phyloP scores from a whole-genome alignment of 2,888 invertebrate species.

The Melanostoma scalare region DNA sequence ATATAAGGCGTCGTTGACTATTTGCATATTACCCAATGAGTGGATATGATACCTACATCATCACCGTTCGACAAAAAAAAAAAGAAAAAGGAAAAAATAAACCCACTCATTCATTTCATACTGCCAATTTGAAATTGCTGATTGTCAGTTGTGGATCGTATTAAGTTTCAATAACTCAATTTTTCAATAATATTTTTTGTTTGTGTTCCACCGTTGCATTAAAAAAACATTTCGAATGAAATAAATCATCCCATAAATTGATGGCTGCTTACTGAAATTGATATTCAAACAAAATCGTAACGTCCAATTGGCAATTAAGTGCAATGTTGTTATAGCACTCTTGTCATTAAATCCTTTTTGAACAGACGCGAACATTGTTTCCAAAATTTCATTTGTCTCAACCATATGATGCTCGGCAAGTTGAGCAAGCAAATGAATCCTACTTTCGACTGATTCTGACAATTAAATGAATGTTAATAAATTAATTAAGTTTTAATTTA shows the following conservation, averaged over 20 bases:
- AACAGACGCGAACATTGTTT: conserved; percentile 41
- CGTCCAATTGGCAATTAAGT: conserved; percentile 55
- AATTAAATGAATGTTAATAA: conserved; percentile 72
- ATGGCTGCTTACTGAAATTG: conserved; percentile 61
- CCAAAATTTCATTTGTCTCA: conserved; percentile 59
- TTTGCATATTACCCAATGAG: too few relatives aligned
- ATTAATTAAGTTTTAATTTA: conserved; percentile 72
- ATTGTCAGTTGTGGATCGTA: too few relatives aligned
- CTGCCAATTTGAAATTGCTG: too few relatives aligned
- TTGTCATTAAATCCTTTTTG: conserved; percentile 12
- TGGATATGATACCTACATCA: too few relatives aligned
- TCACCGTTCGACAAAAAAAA: too few relatives aligned
- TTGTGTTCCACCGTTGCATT: neutral
- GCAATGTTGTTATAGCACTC: conserved; percentile 38
- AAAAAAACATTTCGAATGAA: neutral
- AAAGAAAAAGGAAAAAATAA: too few relatives aligned
- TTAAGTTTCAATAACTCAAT: conserved; percentile 4
- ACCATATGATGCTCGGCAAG: conserved; percentile 56
- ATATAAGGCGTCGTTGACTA: too few relatives aligned
- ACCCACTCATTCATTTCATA: too few relatives aligned
- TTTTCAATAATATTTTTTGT: conserved; percentile 1
- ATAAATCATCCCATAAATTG: conserved; percentile 64
- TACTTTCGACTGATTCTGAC: conserved; percentile 59
- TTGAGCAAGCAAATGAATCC: conserved; percentile 58
- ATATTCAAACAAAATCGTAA: conserved; percentile 54